phyloP scores from a whole-genome alignment of 2,888 invertebrate genomes.

The Oxytorus armatus region DNA sequence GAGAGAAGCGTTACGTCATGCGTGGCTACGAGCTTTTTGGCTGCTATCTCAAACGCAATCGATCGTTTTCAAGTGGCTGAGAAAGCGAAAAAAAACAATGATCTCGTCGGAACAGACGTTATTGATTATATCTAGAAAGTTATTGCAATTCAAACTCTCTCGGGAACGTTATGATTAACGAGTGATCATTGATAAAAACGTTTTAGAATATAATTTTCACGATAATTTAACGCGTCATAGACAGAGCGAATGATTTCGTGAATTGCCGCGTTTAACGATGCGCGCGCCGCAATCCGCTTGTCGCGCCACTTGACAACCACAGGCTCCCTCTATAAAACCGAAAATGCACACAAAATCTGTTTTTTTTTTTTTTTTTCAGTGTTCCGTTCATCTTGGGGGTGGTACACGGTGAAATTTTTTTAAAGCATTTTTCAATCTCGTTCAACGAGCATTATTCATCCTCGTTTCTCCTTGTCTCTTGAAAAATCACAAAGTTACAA shows the following conservation, averaged over 20 bases:
- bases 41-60: constrained; percentile 40
- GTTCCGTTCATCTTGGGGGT: neutral
- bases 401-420: constrained; percentile 4
- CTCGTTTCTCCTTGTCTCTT: neutral
- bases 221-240: neutral
- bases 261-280: constrained; percentile 20
- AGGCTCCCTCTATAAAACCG: too few species aligned
- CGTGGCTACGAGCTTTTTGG: constrained; percentile 28
- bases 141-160: neutral
- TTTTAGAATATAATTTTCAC: constrained; percentile 6
- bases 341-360: too few species aligned
- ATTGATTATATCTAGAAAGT: neutral
- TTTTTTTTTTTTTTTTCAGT: too few species aligned
- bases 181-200: neutral
- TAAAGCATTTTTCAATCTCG: neutral
- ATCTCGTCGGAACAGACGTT: neutral
- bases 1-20: constrained; percentile 63
- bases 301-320: too few species aligned
- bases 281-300: constrained; percentile 7
- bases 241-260: constrained; percentile 10
- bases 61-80: constrained; percentile 36
- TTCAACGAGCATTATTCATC: neutral
- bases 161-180: neutral
- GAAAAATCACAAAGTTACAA: neutral
- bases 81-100: neutral